Evolutionary conservation across 1,140 invertebrate species (phyloP), one percentile per base, ranked within the genome.

Genomic region (Aphaenogaster floridana): DNA sequence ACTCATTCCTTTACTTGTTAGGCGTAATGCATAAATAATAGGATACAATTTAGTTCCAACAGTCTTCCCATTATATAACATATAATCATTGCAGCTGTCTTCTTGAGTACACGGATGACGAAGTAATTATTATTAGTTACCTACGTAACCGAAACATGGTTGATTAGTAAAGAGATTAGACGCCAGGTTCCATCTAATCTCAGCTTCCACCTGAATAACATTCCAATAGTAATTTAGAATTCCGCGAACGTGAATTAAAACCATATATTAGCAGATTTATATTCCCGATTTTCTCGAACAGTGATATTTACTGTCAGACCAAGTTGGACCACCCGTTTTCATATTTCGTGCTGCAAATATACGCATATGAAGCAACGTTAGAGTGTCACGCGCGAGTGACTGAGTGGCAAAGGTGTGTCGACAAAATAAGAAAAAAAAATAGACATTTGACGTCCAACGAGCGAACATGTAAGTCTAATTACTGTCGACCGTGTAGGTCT

Each of bases 131-230:
- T 69, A 39, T 17, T 39, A 80, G 28, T 28, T 28, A 39, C n/a
- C 11, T 52, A 64, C 0, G 8, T 64, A 57, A 59, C 5, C n/a
- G 21, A 64, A 64, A 28, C 5, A 63, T 48, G 28, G 17, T 61
- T 8, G 57, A 48, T 69, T 69, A 80, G 63, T 80, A 21, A 52
- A 80, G 63, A 21, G 28, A 78, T 78, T 78, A 80, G 17, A 52
- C 21, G 61, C 7, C 48, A 13, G 45, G 9, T 80, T 50, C 11
- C 13, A 28, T 21, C 7, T 34, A 54, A 78, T 45, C 57, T n/a
- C 11, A 61, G 15, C 15, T 63, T 48, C 39, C n/a, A 59, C 34
- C 45, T 42, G 11, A 68, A 52, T 21, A 52, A 68, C 1, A 34
- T 48, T 78, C 13, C 4, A 13, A 15, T 34, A 52, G 6, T 36